Base-by-base conservation (phyloP, 2,888 invertebrate species). In the Serrognathus titanus region DNA sequence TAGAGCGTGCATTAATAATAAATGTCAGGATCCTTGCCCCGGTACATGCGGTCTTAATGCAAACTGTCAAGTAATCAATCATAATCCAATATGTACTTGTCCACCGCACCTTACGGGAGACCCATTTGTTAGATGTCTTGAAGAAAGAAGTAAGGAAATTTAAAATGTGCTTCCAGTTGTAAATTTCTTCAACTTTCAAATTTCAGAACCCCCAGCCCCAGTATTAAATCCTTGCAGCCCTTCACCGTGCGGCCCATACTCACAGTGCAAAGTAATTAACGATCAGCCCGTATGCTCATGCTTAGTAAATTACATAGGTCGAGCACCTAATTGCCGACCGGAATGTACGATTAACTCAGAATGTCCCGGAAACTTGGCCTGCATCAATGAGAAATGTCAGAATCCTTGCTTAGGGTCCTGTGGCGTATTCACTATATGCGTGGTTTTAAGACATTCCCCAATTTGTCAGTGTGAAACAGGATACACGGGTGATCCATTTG, bases 371-470 rank as follows among this genome's bases (percentile, higher is more conserved):
- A 89, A 92, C 75, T 79, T 89, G 66, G 92, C 93, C 52, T 94
- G 94, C 75, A 84, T 89, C 63, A 86, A 89, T 67, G 89, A 92
- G 76, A 87, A 84, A 72, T 94, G 94, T 74, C 80, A 81, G 66
- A 90, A 89, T 76, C 93, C 94, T 55, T 94, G 94, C 70, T 87
- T 86, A 57, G 92, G 92, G 36, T 89, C 92, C 49, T 94, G 94
- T 73, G 93, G 94, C 16, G 78, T 83, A 46, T 86, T 88, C 68
- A 86, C 93, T 5, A 83, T 83, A 66, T 94, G 94, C 74, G 82
- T 83, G 66, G 92, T 92, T 61, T 84, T 90, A 65, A 89, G 90
- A 73, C 94, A 94, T 76, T 87, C 88, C 72, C 92, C 94, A 10
- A 81, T 89, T 62, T 94, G 94, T 73, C 87, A 86, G 63, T 94